Conservation (phyloP, 2,113 vertebrate species). For the Thomomys bottae region DNA sequence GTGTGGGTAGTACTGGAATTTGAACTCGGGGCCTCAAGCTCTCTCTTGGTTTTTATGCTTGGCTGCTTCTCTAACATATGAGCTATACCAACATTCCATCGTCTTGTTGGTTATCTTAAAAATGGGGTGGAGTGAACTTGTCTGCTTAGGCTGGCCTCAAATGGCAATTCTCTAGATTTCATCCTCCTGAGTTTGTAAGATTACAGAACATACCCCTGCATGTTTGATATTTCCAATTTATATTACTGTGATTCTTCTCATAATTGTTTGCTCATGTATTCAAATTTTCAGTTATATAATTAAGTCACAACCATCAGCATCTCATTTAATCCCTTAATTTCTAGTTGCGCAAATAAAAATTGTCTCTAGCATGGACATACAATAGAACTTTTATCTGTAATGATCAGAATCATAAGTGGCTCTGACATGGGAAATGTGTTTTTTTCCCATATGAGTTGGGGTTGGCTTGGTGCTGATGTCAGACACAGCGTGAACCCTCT, state of each 20-base stretch:
- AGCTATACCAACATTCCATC: too few species aligned
- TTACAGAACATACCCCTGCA: not conserved
- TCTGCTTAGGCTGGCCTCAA: too few species aligned
- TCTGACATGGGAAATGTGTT: not conserved
- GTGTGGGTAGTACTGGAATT: not conserved
- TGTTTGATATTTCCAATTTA: constrained; percentile 7
- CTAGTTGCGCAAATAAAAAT: constrained; percentile 36
- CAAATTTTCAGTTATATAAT: not conserved
- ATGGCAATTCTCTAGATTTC: too few species aligned
- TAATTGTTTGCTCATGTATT: not conserved
- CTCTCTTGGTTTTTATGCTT: too few species aligned
- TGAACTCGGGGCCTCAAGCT: too few species aligned
- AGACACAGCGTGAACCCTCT: not conserved
- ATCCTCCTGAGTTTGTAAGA: too few species aligned
- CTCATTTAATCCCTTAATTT: not conserved
- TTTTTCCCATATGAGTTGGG: not conserved
- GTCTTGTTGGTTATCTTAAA: too few species aligned
- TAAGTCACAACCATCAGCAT: not conserved
- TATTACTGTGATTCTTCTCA: not conserved
- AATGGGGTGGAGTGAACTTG: too few species aligned
- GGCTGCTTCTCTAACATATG: too few species aligned
- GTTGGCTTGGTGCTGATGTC: not conserved
- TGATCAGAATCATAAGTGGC: not conserved
- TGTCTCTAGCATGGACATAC: not conserved
- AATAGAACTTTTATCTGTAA: not conserved